Percentiles rank a stretch among this genome's conserved stretches.
These are phyloP conservation scores for Ciconia stormi DNA, from an alignment of 2,113 vertebrate genomes.

Conservation along the genomic window DNA sequence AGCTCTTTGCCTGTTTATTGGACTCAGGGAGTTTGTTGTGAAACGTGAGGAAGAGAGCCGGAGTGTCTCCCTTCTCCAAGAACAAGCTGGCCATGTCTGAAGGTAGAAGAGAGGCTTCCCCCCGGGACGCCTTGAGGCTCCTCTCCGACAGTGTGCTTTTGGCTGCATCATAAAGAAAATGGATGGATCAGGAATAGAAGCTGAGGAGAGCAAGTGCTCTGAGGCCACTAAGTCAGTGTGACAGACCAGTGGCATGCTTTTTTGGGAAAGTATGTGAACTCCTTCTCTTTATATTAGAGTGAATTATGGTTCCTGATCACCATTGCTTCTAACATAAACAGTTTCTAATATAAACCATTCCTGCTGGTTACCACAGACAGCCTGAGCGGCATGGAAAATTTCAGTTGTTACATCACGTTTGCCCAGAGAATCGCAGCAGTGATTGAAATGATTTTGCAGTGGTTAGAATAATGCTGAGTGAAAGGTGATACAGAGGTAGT, in stretches of 20 bases:
- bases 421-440: not conserved
- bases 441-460: not conserved
- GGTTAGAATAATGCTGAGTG: not conserved
- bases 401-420: not conserved
- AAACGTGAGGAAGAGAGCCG: fast-evolving
- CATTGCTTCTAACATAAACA: conserved; percentile 32
- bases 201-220: not conserved
- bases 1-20: not conserved
- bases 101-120: not conserved
- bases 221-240: not conserved
- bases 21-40: not conserved
- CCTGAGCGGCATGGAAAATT: not conserved
- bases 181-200: not conserved
- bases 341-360: conserved; percentile 42
- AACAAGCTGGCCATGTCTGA: not conserved
- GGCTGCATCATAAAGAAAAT: not conserved
- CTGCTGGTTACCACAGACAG: not conserved
- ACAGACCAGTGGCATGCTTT: not conserved
- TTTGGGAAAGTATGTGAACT: not conserved
- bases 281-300: not conserved
- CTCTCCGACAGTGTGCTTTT: fast-evolving
- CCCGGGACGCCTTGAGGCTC: not conserved
- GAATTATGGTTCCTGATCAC: conserved; percentile 13
- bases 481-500: not conserved
- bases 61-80: not conserved